Percentiles rank a stretch among this genome's conserved stretches.
Evolutionary conservation across 2,113 vertebrate species (phyloP).

Genomic region (Eretmochelys imbricata): DNA sequence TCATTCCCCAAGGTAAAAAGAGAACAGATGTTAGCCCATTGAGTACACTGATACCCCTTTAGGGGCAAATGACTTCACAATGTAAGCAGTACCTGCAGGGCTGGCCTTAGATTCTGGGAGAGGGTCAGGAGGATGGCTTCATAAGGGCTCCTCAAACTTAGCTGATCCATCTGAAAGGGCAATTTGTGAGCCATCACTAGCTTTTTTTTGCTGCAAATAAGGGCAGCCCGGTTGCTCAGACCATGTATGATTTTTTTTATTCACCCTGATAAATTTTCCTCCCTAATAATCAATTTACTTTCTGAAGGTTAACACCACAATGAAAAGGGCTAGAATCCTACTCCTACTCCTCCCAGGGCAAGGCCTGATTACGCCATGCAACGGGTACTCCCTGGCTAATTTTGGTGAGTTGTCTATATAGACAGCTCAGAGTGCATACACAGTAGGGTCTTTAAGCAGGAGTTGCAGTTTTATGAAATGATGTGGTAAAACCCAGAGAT

Average conservation of each 20-base stretch:
- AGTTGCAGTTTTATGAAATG: neutral
- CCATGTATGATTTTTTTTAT: neutral
- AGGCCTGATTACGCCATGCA: neutral
- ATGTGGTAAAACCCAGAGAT: slow-evolving; percentile 8
- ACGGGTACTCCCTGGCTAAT: neutral
- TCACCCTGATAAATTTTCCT: neutral
- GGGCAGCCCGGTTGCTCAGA: neutral
- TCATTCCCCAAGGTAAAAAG: slow-evolving; percentile 10
- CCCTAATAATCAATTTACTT: neutral
- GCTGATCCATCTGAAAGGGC: neutral
- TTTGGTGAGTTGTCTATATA: neutral
- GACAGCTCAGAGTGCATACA: neutral
- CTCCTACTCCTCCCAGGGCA: neutral
- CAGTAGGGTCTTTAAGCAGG: neutral
- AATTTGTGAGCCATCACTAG: neutral
- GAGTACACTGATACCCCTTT: neutral
- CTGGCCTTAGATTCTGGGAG: rapidly evolving
- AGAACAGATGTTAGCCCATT: slow-evolving; percentile 23
- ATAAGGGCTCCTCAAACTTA: neutral
- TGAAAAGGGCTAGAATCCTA: neutral
- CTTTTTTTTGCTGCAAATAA: neutral
- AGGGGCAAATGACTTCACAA: neutral
- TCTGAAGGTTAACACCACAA: neutral
- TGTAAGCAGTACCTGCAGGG: neutral
- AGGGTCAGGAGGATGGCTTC: neutral